A percentile compares a stretch with the other conserved stretches of the same genome.
These are phyloP conservation scores for Eristalis tenax DNA, from an alignment of 2,888 invertebrate species.

Conservation along the genomic window DNA sequence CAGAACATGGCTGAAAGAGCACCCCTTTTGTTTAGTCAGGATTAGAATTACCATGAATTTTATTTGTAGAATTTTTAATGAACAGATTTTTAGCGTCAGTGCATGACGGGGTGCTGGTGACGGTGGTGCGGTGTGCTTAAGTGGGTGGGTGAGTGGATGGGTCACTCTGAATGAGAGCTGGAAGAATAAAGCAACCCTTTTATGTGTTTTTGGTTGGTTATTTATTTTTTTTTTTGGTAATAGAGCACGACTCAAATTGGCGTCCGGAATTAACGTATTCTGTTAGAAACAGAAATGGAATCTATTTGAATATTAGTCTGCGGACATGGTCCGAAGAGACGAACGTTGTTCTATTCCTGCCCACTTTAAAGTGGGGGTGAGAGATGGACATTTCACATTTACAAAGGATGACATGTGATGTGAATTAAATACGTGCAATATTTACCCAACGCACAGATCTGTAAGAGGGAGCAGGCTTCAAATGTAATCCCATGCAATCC, in stretches of 20 bases:
- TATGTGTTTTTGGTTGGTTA: neutral
- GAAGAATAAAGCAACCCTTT: neutral
- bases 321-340: neutral
- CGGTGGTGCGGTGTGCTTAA: constrained; percentile 1
- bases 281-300: constrained; percentile 18
- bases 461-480: neutral
- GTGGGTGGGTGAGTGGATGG: neutral
- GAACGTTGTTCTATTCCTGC: neutral
- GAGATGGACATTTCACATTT: neutral
- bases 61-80: constrained; percentile 66
- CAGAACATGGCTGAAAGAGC: constrained; percentile 14
- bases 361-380: neutral
- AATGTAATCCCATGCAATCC: neutral
- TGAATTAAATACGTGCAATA: neutral
- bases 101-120: neutral
- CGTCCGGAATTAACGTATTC: constrained; percentile 17
- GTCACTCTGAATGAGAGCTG: neutral
- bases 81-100: constrained; percentile 45
- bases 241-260: constrained; percentile 5
- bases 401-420: neutral
- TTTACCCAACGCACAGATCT: neutral
- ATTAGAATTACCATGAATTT: constrained; percentile 70
- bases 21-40: constrained; percentile 67
- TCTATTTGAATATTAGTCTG: constrained; percentile 4
- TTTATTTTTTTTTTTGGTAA: neutral